Evolutionary conservation across 2,888 invertebrate genomes (phyloP).

Genomic region (Tachystola acroxantha): DNA sequence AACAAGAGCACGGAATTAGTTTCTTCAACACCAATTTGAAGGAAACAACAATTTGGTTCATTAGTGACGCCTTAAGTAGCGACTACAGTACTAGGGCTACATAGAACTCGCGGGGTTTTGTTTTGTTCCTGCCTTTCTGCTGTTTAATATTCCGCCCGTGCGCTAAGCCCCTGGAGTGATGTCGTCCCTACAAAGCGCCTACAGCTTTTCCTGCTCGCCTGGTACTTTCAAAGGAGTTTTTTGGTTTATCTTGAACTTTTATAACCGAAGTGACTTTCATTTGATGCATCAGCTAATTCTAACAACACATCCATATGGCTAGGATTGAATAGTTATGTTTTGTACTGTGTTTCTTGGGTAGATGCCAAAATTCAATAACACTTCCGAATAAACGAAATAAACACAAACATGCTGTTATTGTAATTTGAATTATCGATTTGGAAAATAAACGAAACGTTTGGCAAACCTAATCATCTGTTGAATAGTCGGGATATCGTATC

Average conservation of each 20-base stretch:
- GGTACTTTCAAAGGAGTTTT: slow-evolving; percentile 19
- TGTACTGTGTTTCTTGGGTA: not conserved
- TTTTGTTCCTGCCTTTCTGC: slow-evolving; percentile 18
- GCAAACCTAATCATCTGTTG: not conserved
- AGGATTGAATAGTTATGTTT: too few relatives aligned
- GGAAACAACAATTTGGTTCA: slow-evolving; percentile 11
- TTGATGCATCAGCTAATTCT: not conserved
- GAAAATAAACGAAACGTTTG: not conserved
- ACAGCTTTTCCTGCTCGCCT: slow-evolving; percentile 35
- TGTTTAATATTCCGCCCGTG: slow-evolving; percentile 53
- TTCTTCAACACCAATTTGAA: slow-evolving; percentile 9
- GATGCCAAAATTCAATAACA: not conserved
- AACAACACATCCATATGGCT: too few relatives aligned
- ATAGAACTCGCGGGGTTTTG: slow-evolving; percentile 36
- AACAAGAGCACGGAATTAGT: slow-evolving; percentile 21
- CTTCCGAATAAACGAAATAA: not conserved
- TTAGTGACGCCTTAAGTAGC: slow-evolving; percentile 7
- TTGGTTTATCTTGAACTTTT: slow-evolving; percentile 2
- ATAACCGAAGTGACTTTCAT: not conserved
- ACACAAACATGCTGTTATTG: not conserved
- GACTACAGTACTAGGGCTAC: slow-evolving; percentile 16
- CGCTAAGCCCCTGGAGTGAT: slow-evolving; percentile 22
- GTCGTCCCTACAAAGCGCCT: slow-evolving; percentile 28
- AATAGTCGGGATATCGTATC: not conserved
- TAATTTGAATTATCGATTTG: not conserved